phyloP scores from a whole-genome alignment of 2,888 invertebrate species.

The Aproaerema taeniolella region DNA sequence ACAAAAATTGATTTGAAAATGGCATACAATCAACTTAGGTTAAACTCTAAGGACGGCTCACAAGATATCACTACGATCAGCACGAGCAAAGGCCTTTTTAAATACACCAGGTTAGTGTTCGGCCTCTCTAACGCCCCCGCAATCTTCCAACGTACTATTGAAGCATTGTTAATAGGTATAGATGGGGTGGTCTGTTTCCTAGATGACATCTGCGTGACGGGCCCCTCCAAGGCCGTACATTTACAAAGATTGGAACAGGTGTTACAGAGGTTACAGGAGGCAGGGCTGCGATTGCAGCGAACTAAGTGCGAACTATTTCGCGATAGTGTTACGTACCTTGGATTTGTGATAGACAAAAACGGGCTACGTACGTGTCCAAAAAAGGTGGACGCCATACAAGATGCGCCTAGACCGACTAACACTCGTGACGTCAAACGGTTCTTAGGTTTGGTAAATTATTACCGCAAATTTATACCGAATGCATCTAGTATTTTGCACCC shows the following conservation, averaged over 20 bases:
- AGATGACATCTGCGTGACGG: constrained; percentile 27
- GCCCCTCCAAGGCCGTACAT: constrained; percentile 8
- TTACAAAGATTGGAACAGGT: constrained; percentile 12
- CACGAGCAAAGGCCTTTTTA: constrained; percentile 27
- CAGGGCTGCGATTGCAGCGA: constrained; percentile 18
- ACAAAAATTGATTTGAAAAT: background rate
- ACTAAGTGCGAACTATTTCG: constrained; percentile 16
- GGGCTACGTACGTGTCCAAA: constrained; percentile 18
- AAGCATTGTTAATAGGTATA: constrained; percentile 22
- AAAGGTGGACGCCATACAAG: constrained; percentile 16
- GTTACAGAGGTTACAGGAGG: constrained; percentile 12
- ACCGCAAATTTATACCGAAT: constrained; percentile 17
- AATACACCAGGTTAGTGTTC: constrained; percentile 28
- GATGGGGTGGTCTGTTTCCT: constrained; percentile 24
- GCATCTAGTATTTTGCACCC: constrained; percentile 16
- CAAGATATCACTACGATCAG: constrained; percentile 1
- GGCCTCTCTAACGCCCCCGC: constrained; percentile 33
- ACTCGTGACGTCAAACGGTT: constrained; percentile 14
- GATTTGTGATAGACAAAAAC: constrained; percentile 20
- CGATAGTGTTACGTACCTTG: constrained; percentile 21
- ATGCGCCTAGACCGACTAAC: constrained; percentile 13
- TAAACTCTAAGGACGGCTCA: background rate
- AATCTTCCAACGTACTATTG: constrained; percentile 38
- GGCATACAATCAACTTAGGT: constrained; percentile 1
- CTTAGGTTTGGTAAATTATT: constrained; percentile 18